These are phyloP conservation scores for Theretra japonica DNA, from an alignment of 2,888 invertebrate genomes.

Conservation along the genomic window DNA sequence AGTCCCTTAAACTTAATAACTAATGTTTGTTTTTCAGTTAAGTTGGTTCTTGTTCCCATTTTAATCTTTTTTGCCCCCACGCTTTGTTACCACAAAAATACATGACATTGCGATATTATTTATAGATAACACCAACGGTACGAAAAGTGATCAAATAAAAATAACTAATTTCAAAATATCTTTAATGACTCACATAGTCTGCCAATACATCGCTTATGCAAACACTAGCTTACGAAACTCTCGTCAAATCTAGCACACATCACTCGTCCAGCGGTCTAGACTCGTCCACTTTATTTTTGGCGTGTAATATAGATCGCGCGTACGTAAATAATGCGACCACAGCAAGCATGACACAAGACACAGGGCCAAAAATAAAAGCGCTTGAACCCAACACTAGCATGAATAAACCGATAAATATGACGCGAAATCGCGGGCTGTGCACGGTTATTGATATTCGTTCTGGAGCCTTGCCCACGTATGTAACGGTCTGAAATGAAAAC, in stretches of 20 bases:
- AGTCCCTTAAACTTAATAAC: too few species aligned
- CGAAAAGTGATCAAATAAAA: neutral
- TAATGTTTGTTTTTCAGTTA: too few species aligned
- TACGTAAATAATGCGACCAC: slow-evolving; percentile 46
- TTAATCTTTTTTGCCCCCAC: too few species aligned
- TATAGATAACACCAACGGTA: neutral
- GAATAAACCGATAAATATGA: slow-evolving; percentile 53
- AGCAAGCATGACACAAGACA: slow-evolving; percentile 52
- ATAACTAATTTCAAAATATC: neutral
- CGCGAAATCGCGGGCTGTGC: slow-evolving; percentile 47
- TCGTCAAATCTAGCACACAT: slow-evolving; percentile 16
- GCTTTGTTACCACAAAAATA: too few species aligned
- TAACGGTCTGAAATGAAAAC: slow-evolving; percentile 61
- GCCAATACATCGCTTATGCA: neutral
- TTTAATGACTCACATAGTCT: neutral
- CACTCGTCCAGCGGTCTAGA: slow-evolving; percentile 17
- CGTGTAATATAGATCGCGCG: slow-evolving; percentile 35
- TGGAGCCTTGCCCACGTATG: slow-evolving; percentile 58
- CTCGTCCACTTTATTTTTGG: slow-evolving; percentile 39
- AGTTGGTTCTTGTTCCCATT: too few species aligned
- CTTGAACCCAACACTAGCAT: slow-evolving; percentile 57
- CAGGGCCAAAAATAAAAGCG: slow-evolving; percentile 57
- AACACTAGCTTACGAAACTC: slow-evolving; percentile 7
- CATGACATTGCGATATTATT: neutral
- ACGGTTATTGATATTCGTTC: slow-evolving; percentile 53